Evolutionary conservation across 2,113 vertebrate species (phyloP).

Genomic region (Melanerpes aurifrons): DNA sequence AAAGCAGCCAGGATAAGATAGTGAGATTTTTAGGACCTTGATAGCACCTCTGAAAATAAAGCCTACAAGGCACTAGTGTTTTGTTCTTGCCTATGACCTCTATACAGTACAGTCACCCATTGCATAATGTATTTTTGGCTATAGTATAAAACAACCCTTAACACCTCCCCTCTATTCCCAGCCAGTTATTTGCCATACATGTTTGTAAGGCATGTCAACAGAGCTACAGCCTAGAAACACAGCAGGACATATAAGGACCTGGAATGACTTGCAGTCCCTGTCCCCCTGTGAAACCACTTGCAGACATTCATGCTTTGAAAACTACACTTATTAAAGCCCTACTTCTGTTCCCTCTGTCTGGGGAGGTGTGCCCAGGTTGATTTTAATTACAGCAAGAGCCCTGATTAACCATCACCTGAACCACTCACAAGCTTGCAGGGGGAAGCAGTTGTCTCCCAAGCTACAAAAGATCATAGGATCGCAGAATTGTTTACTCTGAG

Average conservation of each 20-base stretch:
- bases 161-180: background rate
- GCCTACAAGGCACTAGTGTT: background rate
- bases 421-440: background rate
- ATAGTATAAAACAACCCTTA: background rate
- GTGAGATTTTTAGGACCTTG: background rate
- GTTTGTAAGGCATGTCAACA: background rate
- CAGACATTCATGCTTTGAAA: background rate
- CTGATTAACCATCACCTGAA: background rate
- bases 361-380: rapidly evolving
- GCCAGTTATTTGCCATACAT: background rate
- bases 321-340: background rate
- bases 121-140: background rate
- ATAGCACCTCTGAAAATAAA: background rate
- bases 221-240: background rate
- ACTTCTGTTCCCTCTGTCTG: background rate
- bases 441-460: background rate
- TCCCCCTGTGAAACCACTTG: background rate
- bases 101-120: background rate
- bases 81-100: slow-evolving; percentile 10
- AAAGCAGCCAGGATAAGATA: background rate
- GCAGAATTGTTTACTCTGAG: too few species aligned
- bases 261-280: background rate
- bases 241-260: slow-evolving; percentile 1
- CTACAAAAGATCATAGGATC: background rate
- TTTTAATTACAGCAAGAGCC: background rate